A percentile compares a stretch with the other conserved stretches of the same genome.
These are phyloP conservation scores for Nephrotoma guestfalica DNA, from an alignment of 2,888 invertebrate species.

Conservation along the genomic window DNA sequence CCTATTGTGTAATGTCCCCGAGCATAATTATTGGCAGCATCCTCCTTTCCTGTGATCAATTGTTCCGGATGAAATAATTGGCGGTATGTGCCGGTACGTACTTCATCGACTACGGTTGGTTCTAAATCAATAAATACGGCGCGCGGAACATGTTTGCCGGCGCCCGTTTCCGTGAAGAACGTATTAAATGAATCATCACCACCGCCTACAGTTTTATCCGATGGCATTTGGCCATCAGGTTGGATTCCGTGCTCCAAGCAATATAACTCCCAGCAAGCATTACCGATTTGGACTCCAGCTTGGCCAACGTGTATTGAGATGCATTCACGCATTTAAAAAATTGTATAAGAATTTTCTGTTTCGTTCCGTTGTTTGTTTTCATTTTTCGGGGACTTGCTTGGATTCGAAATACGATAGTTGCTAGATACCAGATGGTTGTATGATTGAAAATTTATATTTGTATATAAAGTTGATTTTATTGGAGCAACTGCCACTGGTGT, in stretches of 20 bases:
- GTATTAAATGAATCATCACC: constrained; percentile 66
- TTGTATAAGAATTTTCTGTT: neutral
- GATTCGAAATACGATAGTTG: neutral
- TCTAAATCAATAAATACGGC: constrained; percentile 85
- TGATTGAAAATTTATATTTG: no score
- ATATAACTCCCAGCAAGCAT: constrained; percentile 81
- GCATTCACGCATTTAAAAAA: constrained; percentile 45
- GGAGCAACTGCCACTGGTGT: no score
- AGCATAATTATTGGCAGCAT: constrained; percentile 89
- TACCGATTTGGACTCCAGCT: constrained; percentile 80
- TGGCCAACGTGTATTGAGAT: constrained; percentile 67
- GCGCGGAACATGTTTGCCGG: constrained; percentile 75
- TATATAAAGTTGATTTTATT: no score
- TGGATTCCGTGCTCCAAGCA: constrained; percentile 83
- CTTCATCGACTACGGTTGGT: constrained; percentile 83
- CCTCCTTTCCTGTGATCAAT: constrained; percentile 82
- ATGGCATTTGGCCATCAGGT: constrained; percentile 85
- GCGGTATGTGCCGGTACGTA: constrained; percentile 69
- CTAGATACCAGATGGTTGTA: no score
- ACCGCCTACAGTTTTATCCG: constrained; percentile 59
- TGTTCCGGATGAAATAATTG: constrained; percentile 84
- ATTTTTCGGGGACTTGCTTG: neutral
- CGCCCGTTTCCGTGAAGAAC: constrained; percentile 61
- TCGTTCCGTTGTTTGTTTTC: neutral
- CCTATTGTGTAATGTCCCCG: constrained; percentile 91